phyloP scores from a whole-genome alignment of 2,113 vertebrate species.

The Gobiocypris rarus region DNA sequence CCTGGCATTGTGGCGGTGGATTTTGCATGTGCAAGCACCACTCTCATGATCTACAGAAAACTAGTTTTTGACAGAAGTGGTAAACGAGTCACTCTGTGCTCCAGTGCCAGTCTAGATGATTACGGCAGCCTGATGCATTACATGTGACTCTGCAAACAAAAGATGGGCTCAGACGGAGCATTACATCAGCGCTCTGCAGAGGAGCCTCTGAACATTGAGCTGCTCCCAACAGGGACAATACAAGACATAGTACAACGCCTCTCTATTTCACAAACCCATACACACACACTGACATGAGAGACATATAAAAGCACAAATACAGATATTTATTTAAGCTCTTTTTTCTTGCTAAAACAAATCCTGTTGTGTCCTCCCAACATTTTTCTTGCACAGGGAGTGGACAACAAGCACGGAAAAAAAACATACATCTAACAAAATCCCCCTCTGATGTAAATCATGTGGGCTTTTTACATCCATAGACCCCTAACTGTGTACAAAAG shows the following conservation, averaged over 20 bases:
- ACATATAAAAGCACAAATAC: constrained; percentile 32
- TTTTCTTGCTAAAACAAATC: constrained; percentile 19
- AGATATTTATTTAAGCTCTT: constrained; percentile 15
- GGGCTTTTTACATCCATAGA: background rate
- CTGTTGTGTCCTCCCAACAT: constrained; percentile 22
- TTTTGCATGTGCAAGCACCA: background rate
- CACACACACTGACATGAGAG: constrained; percentile 31
- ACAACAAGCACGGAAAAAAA: constrained; percentile 29
- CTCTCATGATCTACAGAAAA: background rate
- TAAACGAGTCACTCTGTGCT: constrained; percentile 9
- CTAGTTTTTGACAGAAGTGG: constrained; percentile 32
- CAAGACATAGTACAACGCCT: constrained; percentile 62
- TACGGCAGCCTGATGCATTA: constrained; percentile 52
- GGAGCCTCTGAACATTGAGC: constrained; percentile 70
- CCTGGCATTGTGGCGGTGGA: background rate
- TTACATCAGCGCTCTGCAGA: constrained; percentile 72
- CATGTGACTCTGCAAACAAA: constrained; percentile 77
- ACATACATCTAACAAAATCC: constrained; percentile 15
- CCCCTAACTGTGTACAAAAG: constrained; percentile 31
- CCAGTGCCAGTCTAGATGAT: constrained; percentile 36
- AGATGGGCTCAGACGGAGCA: constrained; percentile 63
- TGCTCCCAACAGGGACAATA: constrained; percentile 66
- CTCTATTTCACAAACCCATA: constrained; percentile 23
- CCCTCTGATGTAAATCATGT: constrained; percentile 28
- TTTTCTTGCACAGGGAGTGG: constrained; percentile 12